Conservation (phyloP, 1,140 invertebrate species). For the Pristionchus pacificus region DNA sequence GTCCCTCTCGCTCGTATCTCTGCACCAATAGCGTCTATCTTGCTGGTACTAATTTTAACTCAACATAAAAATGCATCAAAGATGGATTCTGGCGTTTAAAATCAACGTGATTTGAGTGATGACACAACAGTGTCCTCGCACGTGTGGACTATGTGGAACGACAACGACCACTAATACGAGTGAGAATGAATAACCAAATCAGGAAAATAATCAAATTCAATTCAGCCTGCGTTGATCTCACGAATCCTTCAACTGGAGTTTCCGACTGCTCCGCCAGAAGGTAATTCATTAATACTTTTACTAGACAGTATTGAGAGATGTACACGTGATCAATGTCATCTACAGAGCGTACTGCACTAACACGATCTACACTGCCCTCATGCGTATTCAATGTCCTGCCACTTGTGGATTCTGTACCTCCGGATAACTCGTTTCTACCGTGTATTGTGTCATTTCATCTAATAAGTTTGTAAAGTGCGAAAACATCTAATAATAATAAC, state of each 20-base stretch:
- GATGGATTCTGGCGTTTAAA: no score
- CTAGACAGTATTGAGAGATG: no score
- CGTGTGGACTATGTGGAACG: conserved; percentile 18
- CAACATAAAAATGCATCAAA: no score
- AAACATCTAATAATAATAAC: no score
- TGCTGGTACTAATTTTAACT: no score
- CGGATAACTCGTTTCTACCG: conserved; percentile 1
- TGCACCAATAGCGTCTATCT: conserved; percentile 24
- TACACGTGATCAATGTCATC: no score
- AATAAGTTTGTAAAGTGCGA: no score
- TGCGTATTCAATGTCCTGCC: conserved; percentile 23
- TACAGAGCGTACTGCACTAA: conserved; percentile 21
- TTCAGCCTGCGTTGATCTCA: conserved; percentile 19
- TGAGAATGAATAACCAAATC: no score
- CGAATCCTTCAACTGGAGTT: conserved; percentile 19
- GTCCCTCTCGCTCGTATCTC: conserved; percentile 9
- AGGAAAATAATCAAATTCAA: no score
- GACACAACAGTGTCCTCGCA: conserved; percentile 28
- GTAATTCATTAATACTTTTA: no score
- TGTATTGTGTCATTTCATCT: no score
- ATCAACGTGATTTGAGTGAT: no score
- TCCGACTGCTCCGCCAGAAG: conserved; percentile 23
- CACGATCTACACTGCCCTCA: conserved; percentile 11
- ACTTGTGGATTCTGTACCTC: conserved; percentile 21
- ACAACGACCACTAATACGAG: conserved; percentile 2